These are phyloP conservation scores for Drosophila teissieri DNA, from an alignment of 1,140 invertebrate species.

Conservation along the genomic window DNA sequence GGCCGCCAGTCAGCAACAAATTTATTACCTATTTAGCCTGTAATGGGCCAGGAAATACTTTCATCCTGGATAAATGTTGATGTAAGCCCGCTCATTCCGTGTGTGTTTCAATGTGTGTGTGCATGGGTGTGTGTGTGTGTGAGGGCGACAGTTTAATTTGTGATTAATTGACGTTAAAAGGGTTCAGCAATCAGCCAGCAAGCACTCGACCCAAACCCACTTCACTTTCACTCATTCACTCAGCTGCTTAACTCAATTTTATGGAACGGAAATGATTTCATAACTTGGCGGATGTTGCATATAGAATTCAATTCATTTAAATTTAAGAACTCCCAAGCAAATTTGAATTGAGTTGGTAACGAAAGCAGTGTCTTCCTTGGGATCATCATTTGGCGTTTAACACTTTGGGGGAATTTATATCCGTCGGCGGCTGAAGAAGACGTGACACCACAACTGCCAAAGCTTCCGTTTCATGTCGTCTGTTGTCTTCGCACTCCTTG, in stretches of 20 bases:
- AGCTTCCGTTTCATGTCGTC: slow-evolving; percentile 70
- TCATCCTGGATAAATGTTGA: slow-evolving; percentile 66
- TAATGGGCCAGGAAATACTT: slow-evolving; percentile 78
- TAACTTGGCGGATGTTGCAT: slow-evolving; percentile 68
- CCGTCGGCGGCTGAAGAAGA: slow-evolving; percentile 45
- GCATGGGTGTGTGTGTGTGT: slow-evolving; percentile 31
- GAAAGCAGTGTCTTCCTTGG: slow-evolving; percentile 22
- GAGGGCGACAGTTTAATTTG: slow-evolving; percentile 72
- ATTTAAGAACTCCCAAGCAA: slow-evolving; percentile 42
- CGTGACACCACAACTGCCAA: slow-evolving; percentile 57
- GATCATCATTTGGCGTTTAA: slow-evolving; percentile 54
- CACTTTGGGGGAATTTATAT: slow-evolving; percentile 68
- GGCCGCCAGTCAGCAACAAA: slow-evolving; percentile 69
- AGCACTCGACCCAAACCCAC: slow-evolving; percentile 47
- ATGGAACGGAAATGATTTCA: slow-evolving; percentile 75
- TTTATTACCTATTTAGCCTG: slow-evolving; percentile 81
- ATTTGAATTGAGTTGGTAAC: slow-evolving; percentile 48
- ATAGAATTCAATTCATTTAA: slow-evolving; percentile 68
- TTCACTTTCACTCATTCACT: slow-evolving; percentile 69
- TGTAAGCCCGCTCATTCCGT: slow-evolving; percentile 16
- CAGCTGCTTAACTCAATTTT: slow-evolving; percentile 58
- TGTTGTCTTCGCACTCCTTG: slow-evolving; percentile 29
- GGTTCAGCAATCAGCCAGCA: slow-evolving; percentile 63
- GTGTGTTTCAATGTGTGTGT: background rate
- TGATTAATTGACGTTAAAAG: slow-evolving; percentile 83